These are phyloP conservation scores for Lasioglossum calceatum DNA, from an alignment of 2,888 invertebrate genomes.

Conservation along the genomic window DNA sequence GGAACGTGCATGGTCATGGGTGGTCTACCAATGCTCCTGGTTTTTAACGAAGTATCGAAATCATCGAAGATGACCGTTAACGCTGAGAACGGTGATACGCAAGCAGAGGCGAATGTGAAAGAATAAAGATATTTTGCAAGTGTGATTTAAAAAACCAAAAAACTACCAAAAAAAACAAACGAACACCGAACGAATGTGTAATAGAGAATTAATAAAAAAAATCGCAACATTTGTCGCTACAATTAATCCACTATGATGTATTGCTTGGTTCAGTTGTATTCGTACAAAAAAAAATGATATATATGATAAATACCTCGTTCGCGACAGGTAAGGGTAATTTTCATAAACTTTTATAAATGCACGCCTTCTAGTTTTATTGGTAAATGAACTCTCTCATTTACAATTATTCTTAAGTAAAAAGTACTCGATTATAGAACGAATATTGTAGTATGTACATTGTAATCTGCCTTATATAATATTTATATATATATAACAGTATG, in stretches of 20 bases:
- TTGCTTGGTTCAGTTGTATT: constrained; percentile 58
- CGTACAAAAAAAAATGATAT: constrained; percentile 33
- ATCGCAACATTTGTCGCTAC: constrained; percentile 70
- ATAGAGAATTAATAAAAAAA: constrained; percentile 70
- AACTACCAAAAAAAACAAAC: constrained; percentile 18
- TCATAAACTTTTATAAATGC: constrained; percentile 47
- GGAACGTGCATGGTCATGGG: constrained; percentile 91
- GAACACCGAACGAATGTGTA: constrained; percentile 66
- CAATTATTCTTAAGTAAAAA: constrained; percentile 42
- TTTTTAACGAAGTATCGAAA: constrained; percentile 77
- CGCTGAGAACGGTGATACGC: constrained; percentile 68
- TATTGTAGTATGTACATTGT: constrained; percentile 34
- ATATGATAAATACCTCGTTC: constrained; percentile 45
- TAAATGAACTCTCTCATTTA: constrained; percentile 35
- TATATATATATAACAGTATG: constrained; percentile 52
- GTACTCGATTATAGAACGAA: constrained; percentile 21
- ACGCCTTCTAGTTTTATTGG: constrained; percentile 41
- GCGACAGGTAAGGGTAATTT: constrained; percentile 57
- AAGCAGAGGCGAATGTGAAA: constrained; percentile 68
- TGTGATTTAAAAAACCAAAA: constrained; percentile 60
- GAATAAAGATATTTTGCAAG: constrained; percentile 73
- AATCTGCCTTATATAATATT: too few species aligned
- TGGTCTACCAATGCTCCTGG: constrained; percentile 87
- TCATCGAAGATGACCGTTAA: constrained; percentile 74
- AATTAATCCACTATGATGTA: constrained; percentile 61